phyloP scores from a whole-genome alignment of 2,797 vertebrate species.

The Carcharodon carcharias region DNA sequence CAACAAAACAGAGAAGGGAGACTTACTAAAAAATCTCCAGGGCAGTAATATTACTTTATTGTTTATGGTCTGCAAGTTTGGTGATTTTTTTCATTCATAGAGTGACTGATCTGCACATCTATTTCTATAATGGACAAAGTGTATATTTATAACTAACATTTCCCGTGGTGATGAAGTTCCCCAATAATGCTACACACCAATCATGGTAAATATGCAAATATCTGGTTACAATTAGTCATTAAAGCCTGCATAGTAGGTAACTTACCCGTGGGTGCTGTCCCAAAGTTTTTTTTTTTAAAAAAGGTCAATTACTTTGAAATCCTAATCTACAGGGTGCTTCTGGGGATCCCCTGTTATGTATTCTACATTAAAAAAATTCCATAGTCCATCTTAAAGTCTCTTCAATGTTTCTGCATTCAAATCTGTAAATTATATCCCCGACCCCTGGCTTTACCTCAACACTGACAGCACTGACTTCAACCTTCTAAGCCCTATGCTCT shows the following conservation, averaged over 20 bases:
- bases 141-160: background rate
- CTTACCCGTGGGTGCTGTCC: background rate
- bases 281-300: background rate
- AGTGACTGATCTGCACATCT: background rate
- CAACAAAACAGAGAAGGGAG: background rate
- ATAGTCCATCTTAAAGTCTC: background rate
- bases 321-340: background rate
- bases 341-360: background rate
- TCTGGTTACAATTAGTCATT: background rate
- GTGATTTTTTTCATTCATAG: background rate
- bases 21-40: background rate
- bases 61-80: background rate
- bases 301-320: background rate
- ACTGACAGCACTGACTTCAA: background rate
- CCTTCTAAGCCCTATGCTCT: background rate
- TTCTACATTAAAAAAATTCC: background rate
- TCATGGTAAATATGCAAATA: background rate
- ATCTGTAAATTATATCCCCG: background rate
- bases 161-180: background rate
- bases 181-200: background rate
- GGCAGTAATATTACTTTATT: background rate
- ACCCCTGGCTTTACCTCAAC: background rate
- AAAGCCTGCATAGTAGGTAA: background rate
- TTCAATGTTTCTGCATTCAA: background rate
- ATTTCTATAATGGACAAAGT: background rate